These are phyloP conservation scores for Melanotaenia pygmaea DNA, from an alignment of 2,797 vertebrate species.

Conservation along the genomic window DNA sequence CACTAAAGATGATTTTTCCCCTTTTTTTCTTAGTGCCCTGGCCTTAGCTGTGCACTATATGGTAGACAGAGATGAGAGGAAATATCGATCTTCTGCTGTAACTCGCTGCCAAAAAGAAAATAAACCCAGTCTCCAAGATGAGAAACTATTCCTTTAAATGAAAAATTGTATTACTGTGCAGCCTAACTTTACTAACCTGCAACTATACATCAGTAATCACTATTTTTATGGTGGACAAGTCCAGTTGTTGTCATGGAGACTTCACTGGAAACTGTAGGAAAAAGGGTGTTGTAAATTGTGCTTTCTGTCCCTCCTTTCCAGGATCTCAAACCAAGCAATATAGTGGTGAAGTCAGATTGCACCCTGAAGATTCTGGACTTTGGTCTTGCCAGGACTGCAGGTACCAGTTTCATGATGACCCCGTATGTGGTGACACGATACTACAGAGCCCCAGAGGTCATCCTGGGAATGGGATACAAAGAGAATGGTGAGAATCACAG, in stretches of 20 bases:
- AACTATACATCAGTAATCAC: background rate
- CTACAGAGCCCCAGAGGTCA: constrained; percentile 98
- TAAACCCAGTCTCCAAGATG: background rate
- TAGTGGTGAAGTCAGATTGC: constrained; percentile 99
- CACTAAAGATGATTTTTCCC: background rate
- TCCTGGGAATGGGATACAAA: constrained; percentile 99
- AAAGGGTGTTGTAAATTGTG: background rate
- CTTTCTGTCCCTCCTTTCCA: constrained; percentile 49
- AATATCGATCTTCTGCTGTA: background rate
- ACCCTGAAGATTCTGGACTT: constrained; percentile 99
- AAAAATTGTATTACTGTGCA: background rate
- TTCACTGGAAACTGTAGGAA: background rate
- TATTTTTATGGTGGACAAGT: background rate
- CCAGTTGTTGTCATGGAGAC: background rate
- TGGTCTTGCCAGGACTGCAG: constrained; percentile 95
- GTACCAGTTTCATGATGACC: constrained; percentile 99
- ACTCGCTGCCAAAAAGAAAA: background rate
- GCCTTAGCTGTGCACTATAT: background rate
- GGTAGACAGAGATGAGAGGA: background rate
- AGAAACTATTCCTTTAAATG: background rate
- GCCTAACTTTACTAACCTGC: background rate
- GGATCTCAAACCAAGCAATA: constrained; percentile 99
- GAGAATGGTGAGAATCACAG: constrained; percentile 91
- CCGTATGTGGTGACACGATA: constrained; percentile 98
- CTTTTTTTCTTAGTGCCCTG: background rate